These are phyloP conservation scores for Caenorhabditis macrosperma DNA, from an alignment of 2,888 invertebrate species.

Conservation along the genomic window DNA sequence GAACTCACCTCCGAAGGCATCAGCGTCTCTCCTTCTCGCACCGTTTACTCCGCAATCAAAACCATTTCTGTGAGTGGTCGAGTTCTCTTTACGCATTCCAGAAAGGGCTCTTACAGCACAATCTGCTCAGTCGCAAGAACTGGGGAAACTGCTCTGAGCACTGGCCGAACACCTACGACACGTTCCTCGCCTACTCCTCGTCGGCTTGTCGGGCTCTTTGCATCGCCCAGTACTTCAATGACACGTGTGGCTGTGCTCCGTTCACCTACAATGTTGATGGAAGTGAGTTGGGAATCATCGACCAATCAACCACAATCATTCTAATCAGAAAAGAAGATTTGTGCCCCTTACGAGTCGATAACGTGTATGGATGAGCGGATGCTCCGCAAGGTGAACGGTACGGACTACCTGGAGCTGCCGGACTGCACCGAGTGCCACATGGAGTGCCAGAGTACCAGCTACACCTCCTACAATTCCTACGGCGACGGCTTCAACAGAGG, in stretches of 20 bases:
- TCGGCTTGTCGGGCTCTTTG: slow-evolving; percentile 62
- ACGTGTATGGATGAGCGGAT: slow-evolving; percentile 63
- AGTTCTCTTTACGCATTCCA: background rate
- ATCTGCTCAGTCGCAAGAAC: slow-evolving; percentile 49
- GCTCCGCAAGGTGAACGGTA: slow-evolving; percentile 38
- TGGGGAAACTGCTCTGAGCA: slow-evolving; percentile 68
- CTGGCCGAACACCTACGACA: slow-evolving; percentile 60
- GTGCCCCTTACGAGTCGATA: slow-evolving; percentile 63
- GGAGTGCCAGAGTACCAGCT: slow-evolving; percentile 71
- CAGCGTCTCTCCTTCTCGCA: slow-evolving; percentile 74
- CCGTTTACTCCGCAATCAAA: slow-evolving; percentile 72
- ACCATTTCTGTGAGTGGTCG: slow-evolving; percentile 63
- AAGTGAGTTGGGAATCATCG: slow-evolving; percentile 60
- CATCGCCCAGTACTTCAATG: slow-evolving; percentile 62
- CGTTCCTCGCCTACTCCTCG: slow-evolving; percentile 55
- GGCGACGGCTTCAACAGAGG: slow-evolving; percentile 71
- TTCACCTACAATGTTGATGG: slow-evolving; percentile 68
- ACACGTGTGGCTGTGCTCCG: slow-evolving; percentile 65
- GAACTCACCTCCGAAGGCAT: slow-evolving; percentile 75
- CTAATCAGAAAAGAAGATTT: slow-evolving; percentile 58
- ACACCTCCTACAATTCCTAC: slow-evolving; percentile 74
- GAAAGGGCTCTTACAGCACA: too few relatives aligned
- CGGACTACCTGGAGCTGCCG: slow-evolving; percentile 55
- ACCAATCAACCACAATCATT: background rate
- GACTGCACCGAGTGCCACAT: slow-evolving; percentile 62